Conservation (phyloP, 1,140 invertebrate species). For the Drosophila mojavensis region DNA sequence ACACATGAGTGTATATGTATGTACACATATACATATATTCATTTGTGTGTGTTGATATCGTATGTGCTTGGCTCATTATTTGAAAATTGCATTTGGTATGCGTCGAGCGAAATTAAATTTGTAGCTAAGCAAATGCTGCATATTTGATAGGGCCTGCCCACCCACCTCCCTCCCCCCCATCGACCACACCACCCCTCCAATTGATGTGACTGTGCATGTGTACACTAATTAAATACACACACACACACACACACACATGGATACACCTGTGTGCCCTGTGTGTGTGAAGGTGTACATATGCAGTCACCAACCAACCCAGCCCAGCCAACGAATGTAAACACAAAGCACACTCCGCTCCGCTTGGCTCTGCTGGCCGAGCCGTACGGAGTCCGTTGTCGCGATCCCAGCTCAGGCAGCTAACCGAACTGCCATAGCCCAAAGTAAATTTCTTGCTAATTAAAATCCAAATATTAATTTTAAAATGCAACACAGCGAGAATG, state of each 20-base stretch:
- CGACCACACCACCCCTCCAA: constrained; percentile 5
- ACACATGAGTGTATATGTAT: not conserved
- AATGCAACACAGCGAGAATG: constrained; percentile 57
- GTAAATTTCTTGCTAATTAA: constrained; percentile 82
- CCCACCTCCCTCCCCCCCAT: too few species aligned
- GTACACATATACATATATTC: not conserved
- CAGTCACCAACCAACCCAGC: constrained; percentile 25
- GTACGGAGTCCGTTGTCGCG: not conserved
- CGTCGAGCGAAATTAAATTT: constrained; percentile 71
- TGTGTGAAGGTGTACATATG: constrained; percentile 29
- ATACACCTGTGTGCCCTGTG: constrained; percentile 17
- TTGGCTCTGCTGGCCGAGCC: not conserved
- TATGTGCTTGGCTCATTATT: constrained; percentile 24
- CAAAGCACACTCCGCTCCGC: constrained; percentile 41
- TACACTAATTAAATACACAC: constrained; percentile 76
- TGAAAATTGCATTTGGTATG: constrained; percentile 49
- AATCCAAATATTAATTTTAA: constrained; percentile 83
- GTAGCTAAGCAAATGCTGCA: constrained; percentile 78
- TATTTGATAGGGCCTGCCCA: constrained; percentile 66
- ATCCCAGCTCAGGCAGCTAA: constrained; percentile 11
- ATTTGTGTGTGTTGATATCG: not conserved
- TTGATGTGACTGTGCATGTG: constrained; percentile 56
- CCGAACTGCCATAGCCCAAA: constrained; percentile 72
- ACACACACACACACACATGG: constrained; percentile 20
- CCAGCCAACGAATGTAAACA: constrained; percentile 65